Base-by-base conservation (phyloP, 2,888 invertebrate species). In the Lasioglossum marginatum region DNA sequence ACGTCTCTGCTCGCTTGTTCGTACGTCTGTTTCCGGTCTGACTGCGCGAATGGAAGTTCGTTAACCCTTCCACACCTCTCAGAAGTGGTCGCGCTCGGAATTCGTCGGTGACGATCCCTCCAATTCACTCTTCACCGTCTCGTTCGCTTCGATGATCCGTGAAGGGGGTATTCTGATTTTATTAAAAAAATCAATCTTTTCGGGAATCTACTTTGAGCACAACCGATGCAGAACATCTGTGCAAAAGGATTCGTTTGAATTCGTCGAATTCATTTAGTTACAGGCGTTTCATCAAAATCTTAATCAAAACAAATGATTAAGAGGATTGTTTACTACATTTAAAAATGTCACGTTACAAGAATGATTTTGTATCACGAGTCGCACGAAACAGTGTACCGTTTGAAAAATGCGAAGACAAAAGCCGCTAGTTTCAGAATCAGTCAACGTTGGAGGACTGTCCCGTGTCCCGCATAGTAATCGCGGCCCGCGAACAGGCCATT, bases 391-490 rank as follows among this genome's bases (percentile, higher is more conserved):
- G 23, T 23, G 52, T 52, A 23, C 52, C 52, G 52, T 52, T 23
- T 10, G 52, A 52, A 52, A 52, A 52, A 52, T 23, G 8, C 52
- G 23, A 23, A 23, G 23, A 48, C 48, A 23, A 48, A 48, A 23
- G 48, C 48, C 23, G 48, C 23, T 34, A 31, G 27, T 60, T 60
- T 12, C 27, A 5, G 60, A 60, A 60, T 60, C 60, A 60, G 60
- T 63, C 60, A 63, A 31, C 60, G 60, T 63, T 27, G 60, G 60
- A 63, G 27, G 60, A 63, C 27, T 31, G 60, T 14, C 31, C 60
- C 52, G 60, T 63, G 60, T 63, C 16, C 27, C 60, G 60, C 60
- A 63, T 63, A 40, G 57, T 82, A 77, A 82, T 23, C 31, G n/a
- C 5, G 43, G 27, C 27, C 37, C 40, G 48, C n/a, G 48, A 75